Conservation (phyloP, 2,113 vertebrate species). For the Tragelaphus imberbis region DNA sequence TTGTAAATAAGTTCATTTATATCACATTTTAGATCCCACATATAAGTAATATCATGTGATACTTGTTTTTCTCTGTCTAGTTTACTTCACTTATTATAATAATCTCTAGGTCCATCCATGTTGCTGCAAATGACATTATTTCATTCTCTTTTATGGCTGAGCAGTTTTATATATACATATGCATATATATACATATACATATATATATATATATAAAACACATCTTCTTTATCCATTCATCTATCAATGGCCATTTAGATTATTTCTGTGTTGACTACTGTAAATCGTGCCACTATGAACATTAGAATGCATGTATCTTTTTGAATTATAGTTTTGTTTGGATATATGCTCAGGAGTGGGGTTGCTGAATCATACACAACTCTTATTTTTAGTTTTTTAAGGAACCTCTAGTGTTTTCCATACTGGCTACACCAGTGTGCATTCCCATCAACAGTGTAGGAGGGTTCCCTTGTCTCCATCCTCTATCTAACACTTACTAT, state of each 20-base stretch:
- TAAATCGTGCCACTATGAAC: neutral
- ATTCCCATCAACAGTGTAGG: neutral
- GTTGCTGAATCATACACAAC: neutral
- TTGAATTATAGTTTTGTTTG: neutral
- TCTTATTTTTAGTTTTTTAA: neutral
- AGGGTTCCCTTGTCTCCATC: neutral
- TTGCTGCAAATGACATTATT: neutral
- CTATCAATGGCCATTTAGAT: neutral
- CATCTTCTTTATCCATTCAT: neutral
- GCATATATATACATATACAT: neutral
- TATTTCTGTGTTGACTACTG: neutral
- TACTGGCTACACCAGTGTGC: neutral
- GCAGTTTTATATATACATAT: neutral
- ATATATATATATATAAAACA: neutral
- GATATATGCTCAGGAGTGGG: neutral
- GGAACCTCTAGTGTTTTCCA: neutral
- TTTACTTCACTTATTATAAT: neutral
- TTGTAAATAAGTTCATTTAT: neutral
- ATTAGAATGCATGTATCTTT: neutral
- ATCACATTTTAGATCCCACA: neutral
- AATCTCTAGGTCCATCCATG: neutral
- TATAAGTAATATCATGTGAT: neutral
- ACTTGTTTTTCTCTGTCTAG: neutral
- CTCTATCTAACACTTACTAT: neutral
- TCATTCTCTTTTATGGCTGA: neutral